Evolutionary conservation across 2,888 invertebrate species (phyloP), one percentile per base, ranked within the genome.

Genomic region (Bellardia pandia): DNA sequence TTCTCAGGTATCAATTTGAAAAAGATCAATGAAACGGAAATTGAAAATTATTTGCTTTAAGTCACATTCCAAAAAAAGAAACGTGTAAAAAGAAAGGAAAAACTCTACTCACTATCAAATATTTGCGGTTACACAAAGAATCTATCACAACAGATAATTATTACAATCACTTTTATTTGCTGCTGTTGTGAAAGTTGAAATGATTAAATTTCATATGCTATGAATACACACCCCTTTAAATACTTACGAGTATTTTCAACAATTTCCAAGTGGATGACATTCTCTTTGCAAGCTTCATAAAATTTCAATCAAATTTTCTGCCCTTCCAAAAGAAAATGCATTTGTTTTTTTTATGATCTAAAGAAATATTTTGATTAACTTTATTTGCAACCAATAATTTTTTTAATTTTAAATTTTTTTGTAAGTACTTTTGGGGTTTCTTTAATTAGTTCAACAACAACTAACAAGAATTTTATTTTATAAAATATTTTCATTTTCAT

Each of bases 341-440:
- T 64, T 62, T 6, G 33, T 60, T 45, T 16, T 9, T 8, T n/a
- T 37, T 56, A 11, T 8, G 6, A 5, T 53, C 56, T 71, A 16
- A 9, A n/a, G 72, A 58, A 58, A 45, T 58, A 74, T 74, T 58
- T 74, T 60, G 58, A 51, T 71, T 51, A 40, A 48, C 3, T 58
- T 81, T 64, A 56, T 37, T 40, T 74, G 7, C 37, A 6, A n/a
- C 8, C 3, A n/a, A 42, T 7, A 23, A 30, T 53, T 7, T 51
- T 72, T 16, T 72, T 58, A 45, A 42, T 72, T 16, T 72, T 58
- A 45, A 37, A 13, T 58, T 30, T 23, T 37, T 53, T 56, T 5
- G 60, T 53, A 51, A 82, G 75, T 82, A 75, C 68, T 82, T 75
- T 76, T 82, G 42, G 40, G 75, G 60, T 42, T 82, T 75, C 68